phyloP scores from a whole-genome alignment of 2,888 invertebrate genomes.

The Acrocera orbiculus region DNA sequence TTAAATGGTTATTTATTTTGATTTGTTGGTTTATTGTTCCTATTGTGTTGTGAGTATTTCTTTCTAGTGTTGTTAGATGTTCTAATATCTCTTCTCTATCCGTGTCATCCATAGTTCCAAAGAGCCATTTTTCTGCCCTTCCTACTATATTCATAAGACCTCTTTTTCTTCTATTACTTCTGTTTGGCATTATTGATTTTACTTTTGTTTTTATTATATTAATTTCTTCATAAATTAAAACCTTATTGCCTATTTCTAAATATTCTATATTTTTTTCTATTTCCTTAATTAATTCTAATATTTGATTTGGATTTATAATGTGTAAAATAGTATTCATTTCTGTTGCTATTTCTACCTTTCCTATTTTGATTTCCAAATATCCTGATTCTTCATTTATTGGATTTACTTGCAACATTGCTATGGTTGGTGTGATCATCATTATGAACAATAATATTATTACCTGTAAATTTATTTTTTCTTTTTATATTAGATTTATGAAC shows the following conservation, averaged over 20 bases:
- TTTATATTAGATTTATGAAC: constrained; percentile 11
- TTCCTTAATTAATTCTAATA: constrained; percentile 2
- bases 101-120: constrained; percentile 8
- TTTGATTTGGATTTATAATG: constrained; percentile 7
- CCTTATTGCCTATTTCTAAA: constrained; percentile 5
- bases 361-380: constrained; percentile 1
- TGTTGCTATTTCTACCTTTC: constrained; percentile 1
- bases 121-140: constrained; percentile 7
- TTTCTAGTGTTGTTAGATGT: constrained; percentile 6
- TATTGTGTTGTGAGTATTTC: constrained; percentile 11
- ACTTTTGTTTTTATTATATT: constrained; percentile 9
- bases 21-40: constrained; percentile 9
- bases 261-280: constrained; percentile 6
- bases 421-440: constrained; percentile 1
- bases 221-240: constrained; percentile 5
- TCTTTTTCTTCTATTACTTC: constrained; percentile 6
- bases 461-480: constrained; percentile 10
- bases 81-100: constrained; percentile 8
- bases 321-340: constrained; percentile 8
- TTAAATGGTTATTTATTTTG: constrained; percentile 9
- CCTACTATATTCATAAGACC: constrained; percentile 10
- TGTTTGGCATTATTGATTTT: constrained; percentile 7
- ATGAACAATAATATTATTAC: neutral
- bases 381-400: neutral
- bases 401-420: constrained; percentile 2